A percentile compares a stretch with the other conserved stretches of the same genome.
phyloP scores from a whole-genome alignment of 53 echinoderm and acorn worm genomes.

The Pentamera pediparva region DNA sequence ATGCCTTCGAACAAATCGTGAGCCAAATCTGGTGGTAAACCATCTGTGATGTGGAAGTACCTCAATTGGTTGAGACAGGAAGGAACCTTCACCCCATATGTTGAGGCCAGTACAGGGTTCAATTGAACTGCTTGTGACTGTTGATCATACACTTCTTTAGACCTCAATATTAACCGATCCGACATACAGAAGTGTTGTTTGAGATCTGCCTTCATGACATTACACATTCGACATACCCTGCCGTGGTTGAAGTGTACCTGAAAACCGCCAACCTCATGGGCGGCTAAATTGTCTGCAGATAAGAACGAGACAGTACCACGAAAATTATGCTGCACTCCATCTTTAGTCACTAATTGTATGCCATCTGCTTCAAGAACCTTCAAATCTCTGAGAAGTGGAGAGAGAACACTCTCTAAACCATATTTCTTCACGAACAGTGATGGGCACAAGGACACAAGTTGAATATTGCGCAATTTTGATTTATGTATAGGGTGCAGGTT shows the following conservation, averaged over 20 bases:
- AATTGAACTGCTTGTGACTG: background rate
- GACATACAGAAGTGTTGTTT: constrained; percentile 18
- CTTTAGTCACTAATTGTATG: background rate
- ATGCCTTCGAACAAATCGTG: constrained; percentile 27
- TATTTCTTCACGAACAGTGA: constrained; percentile 8
- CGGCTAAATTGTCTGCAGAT: constrained; percentile 26
- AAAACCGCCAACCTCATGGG: constrained; percentile 31
- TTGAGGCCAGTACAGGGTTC: background rate
- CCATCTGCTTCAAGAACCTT: constrained; percentile 28
- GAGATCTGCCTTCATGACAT: background rate
- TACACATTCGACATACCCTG: constrained; percentile 2
- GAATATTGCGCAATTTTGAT: constrained; percentile 11
- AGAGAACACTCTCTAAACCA: background rate
- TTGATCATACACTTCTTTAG: background rate
- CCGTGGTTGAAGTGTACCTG: constrained; percentile 24
- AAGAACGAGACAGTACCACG: constrained; percentile 24
- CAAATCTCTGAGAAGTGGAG: constrained; percentile 19
- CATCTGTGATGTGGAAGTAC: background rate
- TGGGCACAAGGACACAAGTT: constrained; percentile 5
- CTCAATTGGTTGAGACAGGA: background rate
- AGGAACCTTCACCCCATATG: background rate
- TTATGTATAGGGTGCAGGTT: background rate
- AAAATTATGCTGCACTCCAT: background rate
- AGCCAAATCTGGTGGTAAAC: constrained; percentile 5
- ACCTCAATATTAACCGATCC: background rate